Base-by-base conservation (phyloP, 2,888 invertebrate genomes). In the Endomychus coccineus region DNA sequence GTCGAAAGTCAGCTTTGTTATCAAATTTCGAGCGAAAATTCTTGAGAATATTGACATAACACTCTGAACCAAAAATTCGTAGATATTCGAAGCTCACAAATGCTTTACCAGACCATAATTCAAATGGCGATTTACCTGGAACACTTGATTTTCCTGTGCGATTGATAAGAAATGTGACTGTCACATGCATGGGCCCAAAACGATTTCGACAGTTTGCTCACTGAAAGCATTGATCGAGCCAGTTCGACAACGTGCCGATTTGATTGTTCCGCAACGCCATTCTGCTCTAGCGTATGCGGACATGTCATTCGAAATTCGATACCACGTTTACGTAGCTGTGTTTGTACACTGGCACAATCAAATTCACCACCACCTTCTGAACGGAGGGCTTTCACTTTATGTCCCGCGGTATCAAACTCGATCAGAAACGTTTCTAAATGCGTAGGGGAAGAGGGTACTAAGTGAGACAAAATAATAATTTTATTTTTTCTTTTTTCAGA, bases 41-140 rank as follows among this genome's bases (percentile, higher is more conserved):
- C 16, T 42, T 44, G 5, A 54, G 17, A 2, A 40, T 30, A 43
- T 59, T 52, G 7, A 46, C 47, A 45, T 53, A 49, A 3, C 49
- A 51, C 34, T 27, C 30, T 25, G 42, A 38, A 6, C 58, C 58
- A 50, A 60, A 61, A 2, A 54, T 38, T 46, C 49, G 43, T 15
- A 61, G 14, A 19, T 43, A 43, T 17, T 46, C 47, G 16, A 59
- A 34, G 35, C 59, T 40, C 10, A 57, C 46, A 49, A 29, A 52
- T 46, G 45, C 55, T 32, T 34, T 43, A 4, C 36, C 39, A 6
- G 36, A 44, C 56, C 56, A 59, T 15, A 38, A 37, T 46, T 59
- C 57, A 25, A 27, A 34, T 6, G 57, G 57, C 4, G 58, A 56
- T 55, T 49, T 44, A 52, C 52, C 1, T 35, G 27, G n/a, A 13